These are phyloP conservation scores for Spicauda simplicius DNA, from an alignment of 2,888 invertebrate species.

Conservation along the genomic window DNA sequence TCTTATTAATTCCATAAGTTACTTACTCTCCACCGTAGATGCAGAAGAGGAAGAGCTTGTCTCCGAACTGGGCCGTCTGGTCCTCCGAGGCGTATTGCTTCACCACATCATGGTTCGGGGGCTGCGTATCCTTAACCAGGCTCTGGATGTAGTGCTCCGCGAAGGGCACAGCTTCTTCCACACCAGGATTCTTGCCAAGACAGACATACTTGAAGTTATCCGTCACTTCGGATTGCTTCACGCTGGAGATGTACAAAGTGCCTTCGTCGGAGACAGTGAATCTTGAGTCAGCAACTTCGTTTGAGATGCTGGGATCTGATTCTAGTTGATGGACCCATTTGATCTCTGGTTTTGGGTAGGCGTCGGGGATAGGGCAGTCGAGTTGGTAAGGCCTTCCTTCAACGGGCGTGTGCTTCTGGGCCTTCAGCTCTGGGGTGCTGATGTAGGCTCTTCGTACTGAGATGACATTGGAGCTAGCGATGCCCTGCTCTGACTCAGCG, in stretches of 20 bases:
- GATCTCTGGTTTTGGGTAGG: slow-evolving; percentile 65
- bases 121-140: slow-evolving; percentile 50
- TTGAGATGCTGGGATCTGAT: slow-evolving; percentile 49
- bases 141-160: slow-evolving; percentile 63
- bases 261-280: slow-evolving; percentile 64
- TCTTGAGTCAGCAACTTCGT: slow-evolving; percentile 52
- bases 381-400: slow-evolving; percentile 65
- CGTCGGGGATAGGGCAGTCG: slow-evolving; percentile 60
- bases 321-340: slow-evolving; percentile 59
- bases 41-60: slow-evolving; percentile 65
- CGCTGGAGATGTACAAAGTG: slow-evolving; percentile 64
- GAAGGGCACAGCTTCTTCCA: slow-evolving; percentile 52
- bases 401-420: slow-evolving; percentile 56
- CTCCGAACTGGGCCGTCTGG: slow-evolving; percentile 56
- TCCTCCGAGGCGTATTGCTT: slow-evolving; percentile 64
- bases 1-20: not conserved
- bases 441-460: slow-evolving; percentile 56
- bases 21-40: slow-evolving; percentile 76
- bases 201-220: slow-evolving; percentile 63
- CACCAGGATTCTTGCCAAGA: slow-evolving; percentile 59
- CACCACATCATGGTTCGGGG: slow-evolving; percentile 55
- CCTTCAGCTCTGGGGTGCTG: slow-evolving; percentile 48
- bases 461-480: slow-evolving; percentile 59
- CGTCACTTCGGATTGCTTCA: slow-evolving; percentile 57
- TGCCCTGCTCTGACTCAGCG: slow-evolving; percentile 57